Evolutionary conservation across 2,113 vertebrate genomes (phyloP).

Genomic region (Tychaedon coryphoeus): DNA sequence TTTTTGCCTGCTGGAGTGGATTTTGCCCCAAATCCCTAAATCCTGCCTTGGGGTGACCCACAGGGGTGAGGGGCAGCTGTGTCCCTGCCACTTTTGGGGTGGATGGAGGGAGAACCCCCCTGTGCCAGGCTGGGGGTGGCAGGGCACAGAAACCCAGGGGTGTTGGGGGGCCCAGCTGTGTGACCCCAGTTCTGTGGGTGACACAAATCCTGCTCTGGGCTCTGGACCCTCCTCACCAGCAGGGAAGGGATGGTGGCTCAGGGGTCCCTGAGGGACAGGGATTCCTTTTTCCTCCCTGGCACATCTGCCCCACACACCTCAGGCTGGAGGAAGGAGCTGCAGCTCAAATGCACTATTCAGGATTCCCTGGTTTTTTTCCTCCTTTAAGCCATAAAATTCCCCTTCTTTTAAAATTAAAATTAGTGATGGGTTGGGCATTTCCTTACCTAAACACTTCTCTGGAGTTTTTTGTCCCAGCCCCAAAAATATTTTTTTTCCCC

Average conservation of each 20-base stretch:
- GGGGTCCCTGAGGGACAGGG: background rate
- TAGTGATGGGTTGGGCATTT: background rate
- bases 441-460: background rate
- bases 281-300: background rate
- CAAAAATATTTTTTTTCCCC: accelerated
- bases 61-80: background rate
- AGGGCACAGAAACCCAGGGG: accelerated
- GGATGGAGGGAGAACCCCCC: accelerated
- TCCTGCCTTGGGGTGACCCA: accelerated
- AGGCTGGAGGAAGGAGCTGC: constrained; percentile 3
- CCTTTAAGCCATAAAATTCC: background rate
- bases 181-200: background rate
- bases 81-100: background rate
- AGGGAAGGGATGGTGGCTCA: background rate
- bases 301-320: background rate
- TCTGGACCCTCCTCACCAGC: background rate
- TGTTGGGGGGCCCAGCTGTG: background rate
- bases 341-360: background rate
- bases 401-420: background rate
- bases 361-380: background rate
- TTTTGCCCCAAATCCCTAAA: accelerated
- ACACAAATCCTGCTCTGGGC: accelerated
- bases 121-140: background rate
- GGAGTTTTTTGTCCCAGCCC: background rate
- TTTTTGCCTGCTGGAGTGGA: background rate